Evolutionary conservation across 2,888 invertebrate species (phyloP).

Genomic region (Craniophora ligustri): DNA sequence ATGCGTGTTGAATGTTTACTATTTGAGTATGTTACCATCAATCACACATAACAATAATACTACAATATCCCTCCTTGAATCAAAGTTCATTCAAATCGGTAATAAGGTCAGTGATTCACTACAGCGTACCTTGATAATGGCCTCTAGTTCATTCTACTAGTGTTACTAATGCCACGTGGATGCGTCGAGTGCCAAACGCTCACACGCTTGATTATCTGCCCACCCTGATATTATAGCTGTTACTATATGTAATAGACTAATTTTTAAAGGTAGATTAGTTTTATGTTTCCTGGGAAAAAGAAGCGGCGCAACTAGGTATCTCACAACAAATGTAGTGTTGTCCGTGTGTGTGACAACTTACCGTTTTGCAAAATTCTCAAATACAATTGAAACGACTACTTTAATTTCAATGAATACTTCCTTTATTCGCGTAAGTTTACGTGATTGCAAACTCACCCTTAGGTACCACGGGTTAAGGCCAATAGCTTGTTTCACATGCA

Average conservation of each 20-base stretch:
- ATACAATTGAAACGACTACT: too few relatives aligned
- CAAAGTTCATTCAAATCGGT: conserved; percentile 30
- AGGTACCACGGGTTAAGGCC: too few relatives aligned
- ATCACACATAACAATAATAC: too few relatives aligned
- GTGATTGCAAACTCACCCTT: neutral
- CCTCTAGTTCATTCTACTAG: conserved; percentile 33
- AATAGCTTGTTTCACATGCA: too few relatives aligned
- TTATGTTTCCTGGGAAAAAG: too few relatives aligned
- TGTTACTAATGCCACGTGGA: conserved; percentile 27
- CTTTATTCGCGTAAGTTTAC: neutral
- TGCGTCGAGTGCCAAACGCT: conserved; percentile 27
- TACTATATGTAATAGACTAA: neutral
- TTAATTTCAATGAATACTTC: too few relatives aligned
- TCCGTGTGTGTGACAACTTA: too few relatives aligned
- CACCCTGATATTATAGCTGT: conserved; percentile 3
- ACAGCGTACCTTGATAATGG: conserved; percentile 40
- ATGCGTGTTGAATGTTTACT: too few relatives aligned
- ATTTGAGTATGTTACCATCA: too few relatives aligned
- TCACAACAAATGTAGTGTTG: too few relatives aligned
- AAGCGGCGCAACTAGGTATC: too few relatives aligned
- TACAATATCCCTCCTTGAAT: conserved; percentile 2
- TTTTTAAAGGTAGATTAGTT: neutral
- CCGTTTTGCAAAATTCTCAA: too few relatives aligned
- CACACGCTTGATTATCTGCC: conserved; percentile 30
- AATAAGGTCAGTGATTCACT: conserved; percentile 36